These are phyloP conservation scores for Ariolimax columbianus DNA, from an alignment of 2,888 invertebrate genomes.

Conservation along the genomic window DNA sequence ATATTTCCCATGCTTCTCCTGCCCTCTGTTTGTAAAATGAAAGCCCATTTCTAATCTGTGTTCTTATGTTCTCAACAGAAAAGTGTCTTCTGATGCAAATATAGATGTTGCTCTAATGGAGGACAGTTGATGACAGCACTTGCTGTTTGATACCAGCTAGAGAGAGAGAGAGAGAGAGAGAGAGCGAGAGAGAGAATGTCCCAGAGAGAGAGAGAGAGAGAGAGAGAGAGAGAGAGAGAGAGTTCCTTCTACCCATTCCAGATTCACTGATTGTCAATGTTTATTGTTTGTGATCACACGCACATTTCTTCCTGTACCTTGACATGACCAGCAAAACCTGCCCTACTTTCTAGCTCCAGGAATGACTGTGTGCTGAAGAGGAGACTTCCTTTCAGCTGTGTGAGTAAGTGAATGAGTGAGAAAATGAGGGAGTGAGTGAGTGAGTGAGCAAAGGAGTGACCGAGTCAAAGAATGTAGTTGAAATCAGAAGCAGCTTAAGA, in stretches of 20 bases:
- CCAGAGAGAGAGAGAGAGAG: background rate
- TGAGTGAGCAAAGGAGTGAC: background rate
- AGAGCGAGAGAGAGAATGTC: background rate
- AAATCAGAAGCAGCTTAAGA: too few relatives aligned
- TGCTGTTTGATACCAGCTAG: background rate
- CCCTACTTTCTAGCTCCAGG: background rate
- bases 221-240: background rate
- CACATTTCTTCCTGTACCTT: constrained; percentile 2
- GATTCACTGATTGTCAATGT: background rate
- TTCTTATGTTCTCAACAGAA: constrained; percentile 46
- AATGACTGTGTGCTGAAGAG: background rate
- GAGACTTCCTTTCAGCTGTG: background rate
- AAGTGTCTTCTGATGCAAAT: constrained; percentile 59
- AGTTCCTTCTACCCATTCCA: constrained; percentile 19
- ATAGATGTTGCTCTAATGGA: constrained; percentile 58
- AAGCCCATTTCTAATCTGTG: too few relatives aligned
- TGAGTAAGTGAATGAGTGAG: background rate
- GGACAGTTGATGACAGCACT: constrained; percentile 51
- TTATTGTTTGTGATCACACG: background rate
- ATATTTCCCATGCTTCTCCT: too few relatives aligned
- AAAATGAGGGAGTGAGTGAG: too few relatives aligned
- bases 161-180: background rate
- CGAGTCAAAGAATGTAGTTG: background rate
- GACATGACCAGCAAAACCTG: background rate
- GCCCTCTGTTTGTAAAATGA: too few relatives aligned